These are phyloP conservation scores for Coleophora deauratella DNA, from an alignment of 2,888 invertebrate genomes.

Conservation along the genomic window DNA sequence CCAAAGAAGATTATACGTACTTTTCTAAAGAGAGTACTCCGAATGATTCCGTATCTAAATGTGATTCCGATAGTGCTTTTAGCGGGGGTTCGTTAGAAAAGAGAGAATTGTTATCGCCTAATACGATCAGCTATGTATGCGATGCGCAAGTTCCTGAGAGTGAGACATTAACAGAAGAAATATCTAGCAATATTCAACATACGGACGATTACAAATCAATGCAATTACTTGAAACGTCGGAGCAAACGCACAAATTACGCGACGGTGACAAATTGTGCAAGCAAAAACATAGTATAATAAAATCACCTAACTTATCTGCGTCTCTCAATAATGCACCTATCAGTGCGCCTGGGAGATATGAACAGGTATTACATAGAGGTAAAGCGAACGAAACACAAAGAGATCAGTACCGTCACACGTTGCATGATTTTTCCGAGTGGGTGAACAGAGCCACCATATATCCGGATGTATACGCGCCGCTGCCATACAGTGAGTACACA, in stretches of 20 bases:
- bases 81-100: conserved; percentile 33
- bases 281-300: conserved; percentile 6
- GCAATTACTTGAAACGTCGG: conserved; percentile 31
- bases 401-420: conserved; percentile 48
- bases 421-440: conserved; percentile 56
- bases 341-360: too few relatives aligned
- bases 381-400: conserved; percentile 28
- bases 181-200: conserved; percentile 27
- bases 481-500: conserved; percentile 83
- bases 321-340: conserved; percentile 20
- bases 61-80: conserved; percentile 49
- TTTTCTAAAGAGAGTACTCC: conserved; percentile 64
- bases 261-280: conserved; percentile 1
- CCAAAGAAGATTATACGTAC: conserved; percentile 44
- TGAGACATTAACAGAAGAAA: conserved; percentile 11
- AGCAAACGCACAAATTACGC: neutral
- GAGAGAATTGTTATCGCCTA: neutral
- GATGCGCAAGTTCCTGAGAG: neutral
- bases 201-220: conserved; percentile 59
- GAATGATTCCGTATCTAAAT: conserved; percentile 47
- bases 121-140: neutral
- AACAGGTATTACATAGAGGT: conserved; percentile 16
- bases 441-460: conserved; percentile 70
- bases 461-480: conserved; percentile 83
- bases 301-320: conserved; percentile 14